A percentile compares a stretch with the other conserved stretches of the same genome.
Conservation (phyloP, 2,888 invertebrate genomes). For the Crocallis elinguaria region DNA sequence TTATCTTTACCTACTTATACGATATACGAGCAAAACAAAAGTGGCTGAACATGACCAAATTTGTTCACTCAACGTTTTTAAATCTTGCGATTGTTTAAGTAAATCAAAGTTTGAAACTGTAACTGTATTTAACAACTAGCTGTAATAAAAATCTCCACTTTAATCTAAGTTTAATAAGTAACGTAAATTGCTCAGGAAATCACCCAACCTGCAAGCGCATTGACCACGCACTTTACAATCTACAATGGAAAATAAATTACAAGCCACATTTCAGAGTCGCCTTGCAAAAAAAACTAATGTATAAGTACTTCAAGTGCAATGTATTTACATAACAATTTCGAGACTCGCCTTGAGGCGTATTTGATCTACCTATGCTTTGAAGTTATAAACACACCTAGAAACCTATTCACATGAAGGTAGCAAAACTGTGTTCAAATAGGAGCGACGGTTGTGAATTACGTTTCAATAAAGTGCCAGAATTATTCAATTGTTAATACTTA, state of each 20-base stretch:
- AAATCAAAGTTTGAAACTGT: too few relatives aligned
- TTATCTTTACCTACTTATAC: too few relatives aligned
- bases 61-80: too few relatives aligned
- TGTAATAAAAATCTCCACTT: too few relatives aligned
- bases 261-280: not conserved
- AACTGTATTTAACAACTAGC: too few relatives aligned
- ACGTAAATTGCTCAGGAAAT: not conserved
- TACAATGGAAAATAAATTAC: conserved; percentile 1
- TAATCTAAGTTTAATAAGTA: too few relatives aligned
- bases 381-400: conserved; percentile 19
- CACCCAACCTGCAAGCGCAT: not conserved
- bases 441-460: not conserved
- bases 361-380: conserved; percentile 21
- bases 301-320: conserved; percentile 49
- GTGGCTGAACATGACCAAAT: too few relatives aligned
- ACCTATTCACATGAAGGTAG: conserved; percentile 5
- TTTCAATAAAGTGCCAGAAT: conserved; percentile 7
- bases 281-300: conserved; percentile 45
- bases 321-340: conserved; percentile 75
- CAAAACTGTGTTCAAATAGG: not conserved
- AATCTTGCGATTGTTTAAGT: too few relatives aligned
- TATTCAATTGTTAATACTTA: conserved; percentile 16
- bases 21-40: too few relatives aligned
- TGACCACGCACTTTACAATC: conserved; percentile 9
- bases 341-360: conserved; percentile 58